Conservation (phyloP, 2,888 invertebrate species). For the Rhimphoctona megacephalus region DNA sequence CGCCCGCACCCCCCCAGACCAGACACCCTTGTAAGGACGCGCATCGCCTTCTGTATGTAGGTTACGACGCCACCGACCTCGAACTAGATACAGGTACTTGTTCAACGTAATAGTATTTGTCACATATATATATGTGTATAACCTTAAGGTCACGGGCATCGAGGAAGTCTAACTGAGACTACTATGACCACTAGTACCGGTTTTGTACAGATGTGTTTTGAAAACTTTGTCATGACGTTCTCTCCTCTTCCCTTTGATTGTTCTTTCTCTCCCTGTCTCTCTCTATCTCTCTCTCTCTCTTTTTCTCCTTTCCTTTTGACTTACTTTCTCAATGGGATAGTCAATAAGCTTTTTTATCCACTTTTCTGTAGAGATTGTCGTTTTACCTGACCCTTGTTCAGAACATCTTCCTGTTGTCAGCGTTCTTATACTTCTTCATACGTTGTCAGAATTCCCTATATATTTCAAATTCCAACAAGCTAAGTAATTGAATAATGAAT, state of each 20-base stretch:
- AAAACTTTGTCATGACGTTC: conserved; percentile 60
- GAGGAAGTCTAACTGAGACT: conserved; percentile 41
- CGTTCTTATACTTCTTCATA: neutral
- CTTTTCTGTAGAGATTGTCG: neutral
- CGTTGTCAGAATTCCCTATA: neutral
- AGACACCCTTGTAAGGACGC: conserved; percentile 63
- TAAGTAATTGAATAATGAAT: too few relatives aligned
- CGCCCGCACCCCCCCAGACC: conserved; percentile 21
- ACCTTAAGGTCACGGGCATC: conserved; percentile 66
- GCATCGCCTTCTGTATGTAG: conserved; percentile 77
- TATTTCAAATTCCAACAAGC: too few relatives aligned
- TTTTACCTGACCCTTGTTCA: neutral
- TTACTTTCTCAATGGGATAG: conserved; percentile 1
- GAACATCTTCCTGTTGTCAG: neutral
- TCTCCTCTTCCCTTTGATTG: conserved; percentile 49
- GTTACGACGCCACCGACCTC: conserved; percentile 78
- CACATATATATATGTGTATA: conserved; percentile 25
- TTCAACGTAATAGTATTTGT: conserved; percentile 53
- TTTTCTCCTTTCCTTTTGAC: neutral
- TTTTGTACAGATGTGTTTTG: conserved; percentile 51
- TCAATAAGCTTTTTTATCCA: neutral
- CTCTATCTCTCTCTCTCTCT: neutral
- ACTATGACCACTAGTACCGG: conserved; percentile 36
- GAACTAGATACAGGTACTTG: conserved; percentile 69
- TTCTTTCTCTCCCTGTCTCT: conserved; percentile 26